Evolutionary conservation across 2,888 invertebrate genomes (phyloP).

Genomic region (Lissocephala sabroskyi): DNA sequence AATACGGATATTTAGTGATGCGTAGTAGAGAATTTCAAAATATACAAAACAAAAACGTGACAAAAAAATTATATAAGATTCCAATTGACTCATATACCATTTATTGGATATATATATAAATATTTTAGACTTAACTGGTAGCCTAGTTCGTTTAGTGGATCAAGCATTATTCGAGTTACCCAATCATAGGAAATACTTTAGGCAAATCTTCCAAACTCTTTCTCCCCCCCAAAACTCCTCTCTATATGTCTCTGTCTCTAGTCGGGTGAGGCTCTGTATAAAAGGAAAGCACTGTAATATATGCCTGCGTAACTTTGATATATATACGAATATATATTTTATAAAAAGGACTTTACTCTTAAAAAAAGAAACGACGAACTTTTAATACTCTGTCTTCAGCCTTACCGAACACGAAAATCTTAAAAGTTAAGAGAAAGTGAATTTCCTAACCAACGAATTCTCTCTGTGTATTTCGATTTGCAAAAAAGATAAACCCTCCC

Average conservation of each 20-base stretch:
- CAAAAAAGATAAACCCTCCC: too few relatives aligned
- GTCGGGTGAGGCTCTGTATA: conserved; percentile 36
- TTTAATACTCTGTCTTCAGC: conserved; percentile 61
- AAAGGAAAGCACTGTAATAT: conserved; percentile 41
- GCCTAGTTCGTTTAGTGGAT: conserved; percentile 49
- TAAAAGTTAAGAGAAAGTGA: conserved; percentile 3
- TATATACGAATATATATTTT: conserved; percentile 46
- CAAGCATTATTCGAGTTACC: conserved; percentile 52
- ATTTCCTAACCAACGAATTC: conserved; percentile 30
- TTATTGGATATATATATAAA: conserved; percentile 47
- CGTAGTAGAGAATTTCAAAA: conserved; percentile 23
- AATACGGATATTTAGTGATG: conserved; percentile 14
- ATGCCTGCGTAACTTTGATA: conserved; percentile 51
- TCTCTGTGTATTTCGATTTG: too few relatives aligned
- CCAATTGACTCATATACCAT: conserved; percentile 45
- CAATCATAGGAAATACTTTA: conserved; percentile 15
- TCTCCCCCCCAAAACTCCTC: too few relatives aligned
- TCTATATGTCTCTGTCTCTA: too few relatives aligned
- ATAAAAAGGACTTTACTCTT: conserved; percentile 60
- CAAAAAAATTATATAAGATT: conserved; percentile 9
- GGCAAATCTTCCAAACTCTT: conserved; percentile 8
- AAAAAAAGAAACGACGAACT: conserved; percentile 13
- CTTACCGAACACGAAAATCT: conserved; percentile 27
- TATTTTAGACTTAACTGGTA: conserved; percentile 32
- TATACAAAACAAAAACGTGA: not conserved